Evolutionary conservation across 2,888 invertebrate species (phyloP), one percentile per base, ranked within the genome.

Genomic region (Caenorhabditis becei): DNA sequence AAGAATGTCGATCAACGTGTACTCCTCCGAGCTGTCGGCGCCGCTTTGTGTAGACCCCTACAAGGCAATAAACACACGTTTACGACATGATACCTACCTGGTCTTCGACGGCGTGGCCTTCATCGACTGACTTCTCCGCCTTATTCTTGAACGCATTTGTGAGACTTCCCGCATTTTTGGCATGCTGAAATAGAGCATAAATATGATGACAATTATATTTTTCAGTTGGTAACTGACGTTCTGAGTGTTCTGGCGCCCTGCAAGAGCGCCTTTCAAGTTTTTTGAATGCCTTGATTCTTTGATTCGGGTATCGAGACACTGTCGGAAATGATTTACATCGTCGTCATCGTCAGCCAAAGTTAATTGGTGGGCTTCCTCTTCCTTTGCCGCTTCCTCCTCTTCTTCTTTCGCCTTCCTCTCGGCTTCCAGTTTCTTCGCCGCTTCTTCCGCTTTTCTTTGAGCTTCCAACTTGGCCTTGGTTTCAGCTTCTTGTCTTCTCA

Each of bases 261-360:
- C 79, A 47, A 80, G 79, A 74, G 79, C 79, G 79, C 79, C 79
- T 51, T 58, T 23, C 74, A 24, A 53, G 79, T 80, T 80, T 80
- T 80, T 80, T 80, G 79, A 80, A 44, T 58, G 32, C 37, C 53
- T 49, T 18, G 63, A 62, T 18, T 67, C 74, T 51, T 69, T 23
- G 24, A 67, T 74, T 41, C 62, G 35, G 28, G 49, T 20, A 24
- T 72, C 35, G 11, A 78, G 65, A 20, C 59, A 53, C 10, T 62
- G 16, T 10, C 71, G 61, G 47, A 78, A 78, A 4, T 53, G 71
- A 5, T 53, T 51, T 0, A 74, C 56, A 2, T 74, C 67, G 28
- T 74, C 74, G 32, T 78, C 78, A 23, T 78, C 71, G 26, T 61
- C 71, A 5, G 3, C 54, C 7, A 41, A 58, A 23, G 56, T 58